A percentile compares a stretch with the other conserved stretches of the same genome.
These are phyloP conservation scores for Idaea dimidiata DNA, from an alignment of 2,888 invertebrate genomes.

Conservation along the genomic window DNA sequence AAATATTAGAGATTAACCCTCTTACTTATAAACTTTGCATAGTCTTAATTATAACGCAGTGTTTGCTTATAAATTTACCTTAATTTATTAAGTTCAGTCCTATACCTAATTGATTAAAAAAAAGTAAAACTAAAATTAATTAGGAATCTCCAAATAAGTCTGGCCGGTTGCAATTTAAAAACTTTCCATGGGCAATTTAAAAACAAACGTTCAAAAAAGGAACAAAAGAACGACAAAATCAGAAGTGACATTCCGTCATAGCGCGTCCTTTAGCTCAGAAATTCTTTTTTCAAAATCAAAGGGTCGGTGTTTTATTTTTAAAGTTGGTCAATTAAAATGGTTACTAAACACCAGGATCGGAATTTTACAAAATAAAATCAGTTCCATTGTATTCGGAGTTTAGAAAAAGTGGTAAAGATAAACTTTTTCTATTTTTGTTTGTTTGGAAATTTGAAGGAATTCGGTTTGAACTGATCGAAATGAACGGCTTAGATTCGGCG, in stretches of 20 bases:
- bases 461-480: background rate
- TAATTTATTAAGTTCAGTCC: too few species aligned
- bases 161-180: constrained; percentile 5
- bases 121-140: background rate
- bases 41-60: too few species aligned
- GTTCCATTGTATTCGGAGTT: constrained; percentile 60
- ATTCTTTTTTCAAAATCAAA: constrained; percentile 28
- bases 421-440: background rate
- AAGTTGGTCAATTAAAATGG: constrained; percentile 74
- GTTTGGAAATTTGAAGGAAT: background rate
- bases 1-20: background rate
- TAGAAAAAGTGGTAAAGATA: constrained; percentile 49
- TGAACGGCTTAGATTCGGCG: too few species aligned
- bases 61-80: too few species aligned
- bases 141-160: background rate
- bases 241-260: constrained; percentile 68
- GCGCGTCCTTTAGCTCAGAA: constrained; percentile 46
- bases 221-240: constrained; percentile 38
- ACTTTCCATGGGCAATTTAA: background rate
- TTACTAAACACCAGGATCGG: constrained; percentile 69
- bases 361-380: constrained; percentile 41
- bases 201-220: background rate
- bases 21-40: too few species aligned
- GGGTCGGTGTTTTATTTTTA: constrained; percentile 40
- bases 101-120: background rate